Conservation (phyloP, 2,797 vertebrate genomes). For the Manis pentadactyla region DNA sequence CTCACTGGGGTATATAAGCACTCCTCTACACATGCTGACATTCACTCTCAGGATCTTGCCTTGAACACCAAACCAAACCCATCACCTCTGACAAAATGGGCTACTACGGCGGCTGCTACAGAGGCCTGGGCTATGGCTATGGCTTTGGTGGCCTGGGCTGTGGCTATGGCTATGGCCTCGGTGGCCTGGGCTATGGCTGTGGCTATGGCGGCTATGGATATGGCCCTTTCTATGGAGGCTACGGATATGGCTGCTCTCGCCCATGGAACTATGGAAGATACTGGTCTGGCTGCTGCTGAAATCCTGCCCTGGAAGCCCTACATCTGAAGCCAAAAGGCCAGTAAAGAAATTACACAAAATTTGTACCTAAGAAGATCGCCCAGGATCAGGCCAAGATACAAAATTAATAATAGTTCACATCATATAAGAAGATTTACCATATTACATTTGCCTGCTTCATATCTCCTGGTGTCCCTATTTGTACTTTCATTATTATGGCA, state of each 20-base stretch:
- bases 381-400: background rate
- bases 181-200: background rate
- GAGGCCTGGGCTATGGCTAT: background rate
- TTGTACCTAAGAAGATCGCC: background rate
- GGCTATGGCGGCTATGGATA: background rate
- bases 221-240: background rate
- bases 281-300: conserved; percentile 4
- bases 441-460: background rate
- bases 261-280: too few relatives aligned
- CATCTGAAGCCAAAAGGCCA: background rate
- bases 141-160: background rate
- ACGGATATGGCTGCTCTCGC: background rate
- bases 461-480: background rate
- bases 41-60: background rate
- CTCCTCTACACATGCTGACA: background rate
- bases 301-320: background rate
- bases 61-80: background rate
- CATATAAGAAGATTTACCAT: background rate
- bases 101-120: background rate
- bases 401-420: too few relatives aligned
- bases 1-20: too few relatives aligned
- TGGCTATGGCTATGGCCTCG: background rate
- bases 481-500: background rate
- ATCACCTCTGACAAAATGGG: background rate
- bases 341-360: background rate